phyloP scores from a whole-genome alignment of 2,888 invertebrate genomes.

The Agrotis clavis region DNA sequence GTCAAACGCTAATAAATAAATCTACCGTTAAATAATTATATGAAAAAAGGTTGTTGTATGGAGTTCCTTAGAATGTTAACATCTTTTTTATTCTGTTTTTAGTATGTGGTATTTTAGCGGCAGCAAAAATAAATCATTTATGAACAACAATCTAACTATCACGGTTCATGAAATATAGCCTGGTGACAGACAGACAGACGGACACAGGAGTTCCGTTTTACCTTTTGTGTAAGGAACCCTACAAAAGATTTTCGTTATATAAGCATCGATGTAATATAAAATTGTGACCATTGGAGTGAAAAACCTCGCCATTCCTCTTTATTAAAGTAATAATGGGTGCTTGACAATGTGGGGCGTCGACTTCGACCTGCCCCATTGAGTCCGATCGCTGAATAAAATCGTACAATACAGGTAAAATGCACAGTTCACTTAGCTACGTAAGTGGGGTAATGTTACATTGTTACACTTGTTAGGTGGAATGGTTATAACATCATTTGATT shows the following conservation, averaged over 20 bases:
- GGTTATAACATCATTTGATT: not conserved
- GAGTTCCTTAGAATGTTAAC: too few relatives aligned
- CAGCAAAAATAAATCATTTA: too few relatives aligned
- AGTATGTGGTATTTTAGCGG: too few relatives aligned
- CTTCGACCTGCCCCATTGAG: slow-evolving; percentile 40
- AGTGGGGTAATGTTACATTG: slow-evolving; percentile 30
- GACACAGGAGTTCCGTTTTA: too few relatives aligned
- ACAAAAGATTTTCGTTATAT: not conserved
- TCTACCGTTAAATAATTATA: too few relatives aligned
- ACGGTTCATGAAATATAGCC: too few relatives aligned
- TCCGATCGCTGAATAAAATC: slow-evolving; percentile 45
- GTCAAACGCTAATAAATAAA: too few relatives aligned
- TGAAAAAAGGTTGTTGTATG: too few relatives aligned
- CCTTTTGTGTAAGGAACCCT: too few relatives aligned
- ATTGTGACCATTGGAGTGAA: slow-evolving; percentile 36
- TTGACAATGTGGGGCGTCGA: slow-evolving; percentile 46
- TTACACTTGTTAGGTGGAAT: slow-evolving; percentile 8
- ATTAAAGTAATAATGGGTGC: slow-evolving; percentile 48
- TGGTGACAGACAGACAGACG: too few relatives aligned
- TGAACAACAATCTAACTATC: too few relatives aligned
- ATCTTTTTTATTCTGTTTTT: too few relatives aligned
- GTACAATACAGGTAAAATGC: slow-evolving; percentile 49
- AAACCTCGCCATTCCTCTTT: slow-evolving; percentile 36
- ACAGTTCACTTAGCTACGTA: slow-evolving; percentile 38
- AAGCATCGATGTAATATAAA: slow-evolving; percentile 9